Conservation (phyloP, 2,113 vertebrate genomes). For the Vulpes lagopus region DNA sequence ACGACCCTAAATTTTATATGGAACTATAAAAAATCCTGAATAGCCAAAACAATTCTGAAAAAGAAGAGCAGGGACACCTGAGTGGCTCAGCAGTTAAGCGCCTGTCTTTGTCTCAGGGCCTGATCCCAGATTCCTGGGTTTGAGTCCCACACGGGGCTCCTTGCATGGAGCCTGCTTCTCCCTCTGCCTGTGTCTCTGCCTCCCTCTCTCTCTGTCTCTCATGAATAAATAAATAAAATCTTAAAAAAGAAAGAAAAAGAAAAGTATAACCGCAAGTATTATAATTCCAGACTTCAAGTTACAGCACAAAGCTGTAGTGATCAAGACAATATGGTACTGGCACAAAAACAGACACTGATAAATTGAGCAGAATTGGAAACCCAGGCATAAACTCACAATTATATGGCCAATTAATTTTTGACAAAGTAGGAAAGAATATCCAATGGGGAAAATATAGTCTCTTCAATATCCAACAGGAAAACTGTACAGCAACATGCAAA, state of each 20-base stretch:
- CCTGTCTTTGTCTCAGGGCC: no score
- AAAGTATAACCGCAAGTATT: not conserved
- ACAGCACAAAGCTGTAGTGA: not conserved
- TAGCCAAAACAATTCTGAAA: not conserved
- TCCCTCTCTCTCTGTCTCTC: no score
- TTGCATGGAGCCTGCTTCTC: no score
- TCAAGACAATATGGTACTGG: not conserved
- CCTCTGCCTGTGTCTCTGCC: no score
- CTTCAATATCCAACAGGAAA: not conserved
- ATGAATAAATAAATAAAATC: no score
- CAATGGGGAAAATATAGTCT: not conserved
- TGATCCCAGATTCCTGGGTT: no score
- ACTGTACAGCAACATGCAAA: not conserved
- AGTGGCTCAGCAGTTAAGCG: no score
- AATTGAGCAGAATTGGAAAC: not conserved
- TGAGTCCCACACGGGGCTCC: no score
- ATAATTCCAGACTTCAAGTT: not conserved
- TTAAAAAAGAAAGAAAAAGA: no score
- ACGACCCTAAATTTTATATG: not conserved
- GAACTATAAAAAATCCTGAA: not conserved
- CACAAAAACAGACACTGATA: not conserved
- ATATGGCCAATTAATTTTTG: not conserved
- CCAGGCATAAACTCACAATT: not conserved
- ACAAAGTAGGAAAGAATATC: not conserved
- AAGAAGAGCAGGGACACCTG: no score